Percentiles rank a stretch among this genome's conserved stretches.
Evolutionary conservation across 2,888 invertebrate species (phyloP).

Genomic region (Drosophila gaucha): DNA sequence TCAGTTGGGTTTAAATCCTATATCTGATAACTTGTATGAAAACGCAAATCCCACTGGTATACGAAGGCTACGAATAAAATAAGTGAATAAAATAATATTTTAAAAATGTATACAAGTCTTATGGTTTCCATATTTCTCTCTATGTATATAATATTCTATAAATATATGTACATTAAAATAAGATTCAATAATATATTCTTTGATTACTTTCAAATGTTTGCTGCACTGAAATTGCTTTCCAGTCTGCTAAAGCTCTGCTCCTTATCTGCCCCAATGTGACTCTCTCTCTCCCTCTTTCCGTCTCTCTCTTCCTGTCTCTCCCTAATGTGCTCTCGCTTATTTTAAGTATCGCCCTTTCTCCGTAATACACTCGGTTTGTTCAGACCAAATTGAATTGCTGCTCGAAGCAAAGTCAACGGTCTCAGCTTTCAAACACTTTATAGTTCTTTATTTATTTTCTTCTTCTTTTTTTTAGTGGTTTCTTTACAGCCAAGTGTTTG

Average conservation of each 20-base stretch:
- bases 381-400: constrained; percentile 68
- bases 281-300: background rate
- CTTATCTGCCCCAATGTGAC: constrained; percentile 18
- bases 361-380: constrained; percentile 57
- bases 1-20: too few relatives aligned
- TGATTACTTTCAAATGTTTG: constrained; percentile 20
- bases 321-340: constrained; percentile 8
- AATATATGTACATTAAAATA: too few relatives aligned
- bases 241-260: background rate
- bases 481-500: constrained; percentile 60
- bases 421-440: constrained; percentile 65
- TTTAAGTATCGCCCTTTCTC: constrained; percentile 37
- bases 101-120: too few relatives aligned
- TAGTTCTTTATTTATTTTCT: constrained; percentile 52
- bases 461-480: constrained; percentile 17
- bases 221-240: constrained; percentile 9
- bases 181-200: constrained; percentile 5
- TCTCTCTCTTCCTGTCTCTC: background rate
- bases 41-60: too few relatives aligned
- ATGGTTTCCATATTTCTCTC: too few relatives aligned
- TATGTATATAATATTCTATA: too few relatives aligned
- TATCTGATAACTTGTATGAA: too few relatives aligned
- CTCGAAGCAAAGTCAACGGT: constrained; percentile 63
- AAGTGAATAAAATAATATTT: too few relatives aligned
- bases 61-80: too few relatives aligned